These are phyloP conservation scores for Drosophila truncata DNA, from an alignment of 1,140 invertebrate species.

Conservation along the genomic window DNA sequence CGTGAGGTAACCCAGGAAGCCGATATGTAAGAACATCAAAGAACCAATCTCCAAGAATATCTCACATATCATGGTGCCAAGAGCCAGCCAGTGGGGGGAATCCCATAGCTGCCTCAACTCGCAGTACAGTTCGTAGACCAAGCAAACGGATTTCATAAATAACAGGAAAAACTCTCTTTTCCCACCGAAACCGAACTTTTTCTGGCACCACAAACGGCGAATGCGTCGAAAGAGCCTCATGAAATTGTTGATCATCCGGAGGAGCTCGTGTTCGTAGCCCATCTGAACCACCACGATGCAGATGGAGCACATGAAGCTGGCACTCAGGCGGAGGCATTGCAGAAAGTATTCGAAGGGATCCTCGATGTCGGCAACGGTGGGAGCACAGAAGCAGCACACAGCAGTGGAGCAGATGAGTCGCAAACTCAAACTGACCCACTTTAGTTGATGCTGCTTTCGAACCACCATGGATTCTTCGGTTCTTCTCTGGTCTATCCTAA, in stretches of 20 bases:
- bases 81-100: background rate
- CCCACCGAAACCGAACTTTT: constrained; percentile 50
- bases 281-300: constrained; percentile 54
- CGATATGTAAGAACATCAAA: constrained; percentile 57
- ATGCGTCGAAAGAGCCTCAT: constrained; percentile 57
- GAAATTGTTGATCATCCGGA: constrained; percentile 57
- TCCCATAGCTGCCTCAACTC: constrained; percentile 1
- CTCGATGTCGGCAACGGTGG: background rate
- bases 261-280: constrained; percentile 35
- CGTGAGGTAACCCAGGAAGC: constrained; percentile 65
- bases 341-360: constrained; percentile 30
- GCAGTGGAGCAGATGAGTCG: constrained; percentile 6
- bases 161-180: constrained; percentile 54
- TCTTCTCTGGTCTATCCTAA: constrained; percentile 16
- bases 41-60: constrained; percentile 24
- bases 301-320: constrained; percentile 22
- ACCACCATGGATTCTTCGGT: constrained; percentile 17
- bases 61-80: constrained; percentile 1
- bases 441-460: constrained; percentile 34
- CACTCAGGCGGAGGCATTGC: constrained; percentile 25
- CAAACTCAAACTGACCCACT: constrained; percentile 49
- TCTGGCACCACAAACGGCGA: constrained; percentile 24
- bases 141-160: constrained; percentile 46
- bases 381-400: constrained; percentile 15
- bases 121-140: constrained; percentile 50